Evolutionary conservation across 2,888 invertebrate genomes (phyloP).

Genomic region (Gastrophysa polygoni): DNA sequence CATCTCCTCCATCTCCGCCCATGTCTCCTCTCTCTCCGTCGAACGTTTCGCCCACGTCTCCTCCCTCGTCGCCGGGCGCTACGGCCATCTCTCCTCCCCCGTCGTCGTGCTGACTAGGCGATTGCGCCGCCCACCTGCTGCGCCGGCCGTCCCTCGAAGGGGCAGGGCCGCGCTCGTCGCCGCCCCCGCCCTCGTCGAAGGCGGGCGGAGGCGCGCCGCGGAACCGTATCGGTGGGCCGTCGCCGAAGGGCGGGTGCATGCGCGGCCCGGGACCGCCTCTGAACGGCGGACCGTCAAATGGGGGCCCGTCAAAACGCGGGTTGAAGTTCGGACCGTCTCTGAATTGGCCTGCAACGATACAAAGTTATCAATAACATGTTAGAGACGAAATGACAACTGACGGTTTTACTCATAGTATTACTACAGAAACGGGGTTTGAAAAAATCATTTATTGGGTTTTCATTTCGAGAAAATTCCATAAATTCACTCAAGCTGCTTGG

Average conservation of each 20-base stretch:
- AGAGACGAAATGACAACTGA: no score
- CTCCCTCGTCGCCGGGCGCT: neutral
- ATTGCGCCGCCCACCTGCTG: slow-evolving; percentile 9
- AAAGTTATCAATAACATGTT: neutral
- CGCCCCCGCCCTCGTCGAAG: slow-evolving; percentile 44
- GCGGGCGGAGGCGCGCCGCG: slow-evolving; percentile 19
- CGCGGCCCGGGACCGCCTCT: slow-evolving; percentile 32
- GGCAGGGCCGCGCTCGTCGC: slow-evolving; percentile 31
- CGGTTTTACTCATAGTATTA: no score
- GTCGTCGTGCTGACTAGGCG: no score
- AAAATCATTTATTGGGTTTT: no score
- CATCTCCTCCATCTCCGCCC: neutral
- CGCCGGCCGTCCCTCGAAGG: slow-evolving; percentile 7
- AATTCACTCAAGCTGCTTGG: no score
- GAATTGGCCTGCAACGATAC: slow-evolving; percentile 50
- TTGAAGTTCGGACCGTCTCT: slow-evolving; percentile 52
- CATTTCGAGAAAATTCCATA: no score
- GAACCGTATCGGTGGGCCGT: slow-evolving; percentile 33
- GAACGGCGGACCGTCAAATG: slow-evolving; percentile 49
- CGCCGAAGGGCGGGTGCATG: slow-evolving; percentile 24
- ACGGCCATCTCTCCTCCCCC: no score
- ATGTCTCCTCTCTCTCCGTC: no score
- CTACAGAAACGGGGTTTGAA: no score
- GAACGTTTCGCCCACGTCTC: no score
- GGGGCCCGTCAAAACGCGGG: slow-evolving; percentile 44